Evolutionary conservation across 2,113 vertebrate species (phyloP).

Genomic region (Struthidea cinerea): DNA sequence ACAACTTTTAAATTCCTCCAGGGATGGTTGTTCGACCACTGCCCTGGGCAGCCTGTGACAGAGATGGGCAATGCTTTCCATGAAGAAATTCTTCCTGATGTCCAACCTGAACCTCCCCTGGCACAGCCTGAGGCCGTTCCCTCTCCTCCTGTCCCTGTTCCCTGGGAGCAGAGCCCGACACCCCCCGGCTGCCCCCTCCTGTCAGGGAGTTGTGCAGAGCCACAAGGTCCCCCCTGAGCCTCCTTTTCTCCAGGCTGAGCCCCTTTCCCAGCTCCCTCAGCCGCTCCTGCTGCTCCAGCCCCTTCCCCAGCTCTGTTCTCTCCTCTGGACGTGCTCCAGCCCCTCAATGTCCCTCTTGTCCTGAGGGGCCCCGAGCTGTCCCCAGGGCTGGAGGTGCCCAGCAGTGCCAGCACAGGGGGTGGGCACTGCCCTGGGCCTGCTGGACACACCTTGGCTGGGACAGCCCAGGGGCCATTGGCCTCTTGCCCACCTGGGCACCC

Average conservation of each 20-base stretch:
- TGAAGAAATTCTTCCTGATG: background rate
- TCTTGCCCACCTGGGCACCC: background rate
- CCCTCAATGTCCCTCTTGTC: background rate
- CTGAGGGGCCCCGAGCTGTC: background rate
- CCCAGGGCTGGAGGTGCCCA: background rate
- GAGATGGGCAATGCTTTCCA: background rate
- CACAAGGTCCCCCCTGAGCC: background rate
- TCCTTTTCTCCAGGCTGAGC: background rate
- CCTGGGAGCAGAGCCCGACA: background rate
- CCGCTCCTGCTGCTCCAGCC: background rate
- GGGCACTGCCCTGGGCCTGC: background rate
- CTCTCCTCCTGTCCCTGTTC: background rate
- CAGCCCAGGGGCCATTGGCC: background rate
- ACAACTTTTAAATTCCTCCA: background rate
- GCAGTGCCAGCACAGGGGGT: background rate
- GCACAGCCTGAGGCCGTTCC: accelerated
- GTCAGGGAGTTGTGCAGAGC: background rate
- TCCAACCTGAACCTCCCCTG: accelerated
- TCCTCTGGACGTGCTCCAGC: background rate
- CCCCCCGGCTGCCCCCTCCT: background rate
- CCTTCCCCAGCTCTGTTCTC: background rate
- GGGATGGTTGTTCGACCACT: background rate
- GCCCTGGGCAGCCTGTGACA: background rate
- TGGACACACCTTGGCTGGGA: background rate
- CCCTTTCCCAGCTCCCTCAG: background rate